A percentile compares a stretch with the other conserved stretches of the same genome.
Evolutionary conservation across 2,113 vertebrate species (phyloP).

Genomic region (Zeus faber): DNA sequence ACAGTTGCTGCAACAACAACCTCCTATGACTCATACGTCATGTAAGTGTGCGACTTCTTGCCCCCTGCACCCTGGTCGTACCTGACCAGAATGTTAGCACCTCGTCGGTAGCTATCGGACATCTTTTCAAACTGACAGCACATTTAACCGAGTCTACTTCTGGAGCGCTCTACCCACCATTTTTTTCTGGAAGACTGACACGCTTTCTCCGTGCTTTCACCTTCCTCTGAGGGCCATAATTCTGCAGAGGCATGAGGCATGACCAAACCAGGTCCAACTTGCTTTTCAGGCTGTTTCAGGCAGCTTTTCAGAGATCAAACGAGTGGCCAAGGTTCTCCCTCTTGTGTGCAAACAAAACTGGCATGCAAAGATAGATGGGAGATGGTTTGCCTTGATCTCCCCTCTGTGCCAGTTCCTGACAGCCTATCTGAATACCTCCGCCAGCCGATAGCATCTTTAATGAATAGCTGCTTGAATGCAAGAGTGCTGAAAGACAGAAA

Average conservation of each 20-base stretch:
- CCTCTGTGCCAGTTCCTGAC: conserved; percentile 23
- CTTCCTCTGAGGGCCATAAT: background rate
- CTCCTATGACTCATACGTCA: too few relatives aligned
- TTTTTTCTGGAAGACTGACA: too few relatives aligned
- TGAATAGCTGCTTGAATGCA: conserved; percentile 40
- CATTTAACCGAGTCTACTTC: too few relatives aligned
- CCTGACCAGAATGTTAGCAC: too few relatives aligned
- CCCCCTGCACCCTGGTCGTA: too few relatives aligned
- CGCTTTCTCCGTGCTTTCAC: background rate
- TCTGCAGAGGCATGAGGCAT: conserved; percentile 16
- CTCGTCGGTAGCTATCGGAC: too few relatives aligned
- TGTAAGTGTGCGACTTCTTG: too few relatives aligned
- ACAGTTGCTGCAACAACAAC: too few relatives aligned
- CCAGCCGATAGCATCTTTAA: conserved; percentile 46
- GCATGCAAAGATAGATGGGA: conserved; percentile 11
- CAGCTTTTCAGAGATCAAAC: background rate
- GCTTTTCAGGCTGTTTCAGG: conserved; percentile 32
- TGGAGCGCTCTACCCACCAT: too few relatives aligned
- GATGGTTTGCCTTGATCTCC: conserved; percentile 37
- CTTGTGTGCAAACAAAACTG: conserved; percentile 20
- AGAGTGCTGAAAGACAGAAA: conserved; percentile 35
- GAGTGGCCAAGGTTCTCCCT: conserved; percentile 8
- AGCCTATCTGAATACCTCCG: conserved; percentile 14
- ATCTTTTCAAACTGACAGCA: too few relatives aligned
- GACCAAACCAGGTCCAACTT: conserved; percentile 25